phyloP scores from a whole-genome alignment of 2,113 vertebrate species.

The Nannospalax galili region DNA sequence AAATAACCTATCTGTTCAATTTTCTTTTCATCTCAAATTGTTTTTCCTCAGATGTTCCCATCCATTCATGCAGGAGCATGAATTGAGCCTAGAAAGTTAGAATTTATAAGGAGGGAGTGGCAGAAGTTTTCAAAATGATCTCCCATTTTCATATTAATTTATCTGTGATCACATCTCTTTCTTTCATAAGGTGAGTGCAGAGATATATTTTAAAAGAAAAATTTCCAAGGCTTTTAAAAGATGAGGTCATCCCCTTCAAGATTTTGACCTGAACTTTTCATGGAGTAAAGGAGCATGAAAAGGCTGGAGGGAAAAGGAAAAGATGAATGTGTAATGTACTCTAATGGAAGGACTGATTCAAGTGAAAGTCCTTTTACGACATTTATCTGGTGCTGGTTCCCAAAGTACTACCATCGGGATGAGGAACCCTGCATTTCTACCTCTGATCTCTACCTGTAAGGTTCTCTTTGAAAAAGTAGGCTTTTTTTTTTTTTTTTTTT shows the following conservation, averaged over 20 bases:
- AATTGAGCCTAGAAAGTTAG: constrained; percentile 57
- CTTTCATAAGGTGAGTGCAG: constrained; percentile 64
- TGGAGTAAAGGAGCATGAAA: constrained; percentile 46
- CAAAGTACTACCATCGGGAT: constrained; percentile 24
- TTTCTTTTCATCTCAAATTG: constrained; percentile 19
- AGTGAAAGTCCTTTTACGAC: constrained; percentile 69
- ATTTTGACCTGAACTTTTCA: not conserved
- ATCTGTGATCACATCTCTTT: constrained; percentile 59
- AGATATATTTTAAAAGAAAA: constrained; percentile 47
- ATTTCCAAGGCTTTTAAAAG: not conserved
- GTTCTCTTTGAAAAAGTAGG: constrained; percentile 2
- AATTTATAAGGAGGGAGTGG: constrained; percentile 51
- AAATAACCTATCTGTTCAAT: not conserved
- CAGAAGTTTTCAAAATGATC: constrained; percentile 63
- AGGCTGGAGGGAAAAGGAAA: not conserved
- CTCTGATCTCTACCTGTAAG: not conserved
- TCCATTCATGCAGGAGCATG: constrained; percentile 35
- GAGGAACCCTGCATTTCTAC: constrained; percentile 30
- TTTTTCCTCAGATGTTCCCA: not conserved
- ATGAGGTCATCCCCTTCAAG: constrained; percentile 63
- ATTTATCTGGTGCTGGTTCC: constrained; percentile 29
- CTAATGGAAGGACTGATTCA: constrained; percentile 58
- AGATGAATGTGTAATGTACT: not conserved
- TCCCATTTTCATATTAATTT: constrained; percentile 73
- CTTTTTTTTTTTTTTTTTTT: not conserved